Conservation (phyloP, 2,888 invertebrate species). For the Paralinhomoeus sp. region DNA sequence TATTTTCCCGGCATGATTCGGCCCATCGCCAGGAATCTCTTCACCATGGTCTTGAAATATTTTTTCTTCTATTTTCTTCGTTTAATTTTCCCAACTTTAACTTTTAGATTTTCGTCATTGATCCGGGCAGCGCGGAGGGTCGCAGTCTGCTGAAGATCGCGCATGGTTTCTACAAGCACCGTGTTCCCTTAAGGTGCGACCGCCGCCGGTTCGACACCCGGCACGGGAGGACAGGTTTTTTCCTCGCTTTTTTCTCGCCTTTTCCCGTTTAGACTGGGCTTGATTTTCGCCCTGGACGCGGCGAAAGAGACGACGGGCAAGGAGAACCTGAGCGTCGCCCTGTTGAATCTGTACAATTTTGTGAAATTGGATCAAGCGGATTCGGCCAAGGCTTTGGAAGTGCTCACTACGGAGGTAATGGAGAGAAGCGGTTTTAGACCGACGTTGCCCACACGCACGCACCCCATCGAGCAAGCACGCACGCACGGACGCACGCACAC, state of each 20-base stretch:
- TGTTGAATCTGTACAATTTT: constrained; percentile 71
- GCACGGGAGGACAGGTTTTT: too few species aligned
- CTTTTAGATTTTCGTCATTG: constrained; percentile 40
- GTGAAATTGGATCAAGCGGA: constrained; percentile 51
- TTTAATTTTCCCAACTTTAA: not conserved
- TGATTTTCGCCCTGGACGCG: constrained; percentile 44
- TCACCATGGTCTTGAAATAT: constrained; percentile 48
- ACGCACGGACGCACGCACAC: too few species aligned
- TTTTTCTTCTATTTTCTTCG: not conserved
- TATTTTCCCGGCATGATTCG: constrained; percentile 92
- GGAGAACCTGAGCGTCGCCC: constrained; percentile 52
- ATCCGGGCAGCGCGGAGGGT: constrained; percentile 48
- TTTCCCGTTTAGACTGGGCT: constrained; percentile 42
- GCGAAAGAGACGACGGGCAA: constrained; percentile 39
- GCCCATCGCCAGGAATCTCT: constrained; percentile 32
- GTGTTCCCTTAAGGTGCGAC: constrained; percentile 44
- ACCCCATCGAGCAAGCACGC: too few species aligned
- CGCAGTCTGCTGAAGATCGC: constrained; percentile 56
- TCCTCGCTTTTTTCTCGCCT: too few species aligned
- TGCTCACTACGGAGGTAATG: constrained; percentile 38
- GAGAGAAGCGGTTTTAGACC: too few species aligned
- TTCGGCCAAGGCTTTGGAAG: constrained; percentile 49
- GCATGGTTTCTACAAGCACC: constrained; percentile 69
- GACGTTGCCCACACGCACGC: too few species aligned
- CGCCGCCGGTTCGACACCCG: too few species aligned